Percentiles rank a stretch among this genome's conserved stretches.
These are phyloP conservation scores for Catonia carolina DNA, from an alignment of 2,888 invertebrate species.

Conservation along the genomic window DNA sequence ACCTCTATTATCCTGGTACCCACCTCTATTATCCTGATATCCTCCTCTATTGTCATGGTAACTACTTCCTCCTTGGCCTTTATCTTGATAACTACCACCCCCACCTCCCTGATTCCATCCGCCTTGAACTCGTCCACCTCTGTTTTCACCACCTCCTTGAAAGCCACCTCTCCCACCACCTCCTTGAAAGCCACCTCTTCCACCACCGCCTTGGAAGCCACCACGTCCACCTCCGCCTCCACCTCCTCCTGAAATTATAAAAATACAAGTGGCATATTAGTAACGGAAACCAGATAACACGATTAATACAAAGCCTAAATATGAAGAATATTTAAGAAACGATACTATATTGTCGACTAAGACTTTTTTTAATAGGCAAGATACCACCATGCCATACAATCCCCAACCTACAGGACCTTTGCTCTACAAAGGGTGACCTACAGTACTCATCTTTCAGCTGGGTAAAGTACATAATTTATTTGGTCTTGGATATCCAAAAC, in stretches of 20 bases:
- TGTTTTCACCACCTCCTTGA: constrained; percentile 23
- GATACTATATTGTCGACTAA: no score
- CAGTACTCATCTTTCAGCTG: no score
- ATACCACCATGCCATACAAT: no score
- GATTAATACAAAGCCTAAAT: neutral
- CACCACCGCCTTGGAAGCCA: constrained; percentile 37
- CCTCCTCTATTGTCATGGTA: constrained; percentile 39
- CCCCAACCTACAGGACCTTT: no score
- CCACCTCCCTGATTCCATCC: constrained; percentile 25
- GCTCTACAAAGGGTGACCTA: no score
- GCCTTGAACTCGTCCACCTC: constrained; percentile 14
- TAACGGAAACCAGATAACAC: neutral
- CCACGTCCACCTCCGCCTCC: constrained; percentile 37
- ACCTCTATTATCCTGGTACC: constrained; percentile 22
- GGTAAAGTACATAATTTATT: no score
- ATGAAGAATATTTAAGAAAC: no score
- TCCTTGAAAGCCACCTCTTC: constrained; percentile 18
- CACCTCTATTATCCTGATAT: constrained; percentile 39
- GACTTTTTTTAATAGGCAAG: no score
- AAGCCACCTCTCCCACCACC: constrained; percentile 13
- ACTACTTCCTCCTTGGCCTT: constrained; percentile 40
- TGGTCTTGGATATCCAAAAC: no score
- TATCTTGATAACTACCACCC: constrained; percentile 40
- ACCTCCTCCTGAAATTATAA: constrained; percentile 37
- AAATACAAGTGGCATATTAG: neutral